Percentiles rank a stretch among this genome's conserved stretches.
Conservation (phyloP, 1,140 invertebrate species). For the Leptoteleia sp. region DNA sequence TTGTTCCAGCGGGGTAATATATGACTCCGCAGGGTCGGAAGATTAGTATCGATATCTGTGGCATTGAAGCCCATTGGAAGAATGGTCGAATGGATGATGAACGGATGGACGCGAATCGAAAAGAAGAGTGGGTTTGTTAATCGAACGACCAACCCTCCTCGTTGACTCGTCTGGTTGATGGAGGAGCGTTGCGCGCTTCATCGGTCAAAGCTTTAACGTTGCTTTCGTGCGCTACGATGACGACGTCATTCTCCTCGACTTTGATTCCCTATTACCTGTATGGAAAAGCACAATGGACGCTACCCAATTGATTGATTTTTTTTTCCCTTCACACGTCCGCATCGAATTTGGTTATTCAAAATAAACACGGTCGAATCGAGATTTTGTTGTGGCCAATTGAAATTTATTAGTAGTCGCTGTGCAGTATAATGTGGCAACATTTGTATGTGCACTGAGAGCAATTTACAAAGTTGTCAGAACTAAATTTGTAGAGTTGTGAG, state of each 20-base stretch:
- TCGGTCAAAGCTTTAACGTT: slow-evolving; percentile 75
- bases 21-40: slow-evolving; percentile 50
- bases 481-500: no score
- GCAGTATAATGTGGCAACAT: no score
- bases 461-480: no score
- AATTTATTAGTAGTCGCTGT: no score
- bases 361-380: no score
- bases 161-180: slow-evolving; percentile 68
- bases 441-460: no score
- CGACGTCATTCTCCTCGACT: slow-evolving; percentile 72
- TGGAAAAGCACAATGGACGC: slow-evolving; percentile 51
- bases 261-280: slow-evolving; percentile 66
- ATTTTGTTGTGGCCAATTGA: no score
- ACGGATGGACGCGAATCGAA: slow-evolving; percentile 59
- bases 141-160: slow-evolving; percentile 56
- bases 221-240: slow-evolving; percentile 70
- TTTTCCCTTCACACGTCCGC: slow-evolving; percentile 16
- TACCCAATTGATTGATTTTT: slow-evolving; percentile 43
- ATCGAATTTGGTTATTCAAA: no score
- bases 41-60: slow-evolving; percentile 52
- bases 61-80: slow-evolving; percentile 55
- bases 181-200: slow-evolving; percentile 72
- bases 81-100: slow-evolving; percentile 59
- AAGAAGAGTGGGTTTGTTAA: slow-evolving; percentile 63
- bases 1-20: slow-evolving; percentile 52